Base-by-base conservation (phyloP, 2,797 vertebrate species). In the Gymnothorax reevesii region DNA sequence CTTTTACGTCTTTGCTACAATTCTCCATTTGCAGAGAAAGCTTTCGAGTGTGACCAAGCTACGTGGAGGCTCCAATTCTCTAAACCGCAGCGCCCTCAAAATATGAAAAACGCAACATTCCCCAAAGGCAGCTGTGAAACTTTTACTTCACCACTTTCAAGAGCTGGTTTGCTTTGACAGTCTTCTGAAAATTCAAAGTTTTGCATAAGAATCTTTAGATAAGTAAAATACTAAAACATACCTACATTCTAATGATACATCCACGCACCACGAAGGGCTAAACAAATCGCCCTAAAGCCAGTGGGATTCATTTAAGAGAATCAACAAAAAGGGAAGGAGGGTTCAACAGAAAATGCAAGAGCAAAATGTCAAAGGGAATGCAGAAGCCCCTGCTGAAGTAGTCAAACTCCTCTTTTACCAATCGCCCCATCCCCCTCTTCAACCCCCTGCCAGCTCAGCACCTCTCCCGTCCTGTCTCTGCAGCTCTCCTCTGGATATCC, bases 401-500 rank as follows among this genome's bases (percentile, higher is more conserved):
- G 71, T 69, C 0, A n/a, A 66, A 66, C 20, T 66, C 62, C 62
- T 66, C 33, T 49, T 13, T 49, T 13, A 42, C 33, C 71, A 12
- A 6, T 6, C 12, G 0, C 71, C 9, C 17, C 42, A 33, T 15
- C 73, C 33, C 3, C 13, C 13, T 49, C 42, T 42, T 42, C 4
- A 77, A 2, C 33, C 33, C 42, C 1, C 42, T 42, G 89, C 86
- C 88, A 49, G 17, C 85, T 13, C 54, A 7, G 52, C 83, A 33
- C 87, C 49, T 83, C 86, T 85, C 86, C 87, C 90, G 89, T 88
- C 86, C 89, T 93, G 90, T 92, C 90, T 92, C 89, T 90, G 92
- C 93, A 92, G 91, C 91, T 93, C 91, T 93, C 92, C 91, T 93
- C 90, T 90, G 91, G 92, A 94, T 91, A 86, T 86, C 84, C 89